A percentile compares a stretch with the other conserved stretches of the same genome.
Evolutionary conservation across 2,797 vertebrate species (phyloP).

Genomic region (Danio jaintianensis): DNA sequence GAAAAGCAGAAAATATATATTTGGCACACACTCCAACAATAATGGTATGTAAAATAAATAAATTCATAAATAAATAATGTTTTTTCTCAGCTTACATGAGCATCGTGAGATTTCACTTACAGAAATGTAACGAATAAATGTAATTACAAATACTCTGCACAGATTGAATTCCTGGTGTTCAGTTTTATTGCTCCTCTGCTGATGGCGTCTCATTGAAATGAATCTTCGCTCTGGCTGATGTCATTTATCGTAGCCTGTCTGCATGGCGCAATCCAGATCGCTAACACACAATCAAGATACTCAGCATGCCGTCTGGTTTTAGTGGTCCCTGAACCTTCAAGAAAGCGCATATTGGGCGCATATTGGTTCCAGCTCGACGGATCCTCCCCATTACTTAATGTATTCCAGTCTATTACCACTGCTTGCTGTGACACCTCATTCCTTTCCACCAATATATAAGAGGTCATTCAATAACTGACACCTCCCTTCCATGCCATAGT

Average conservation of each 20-base stretch:
- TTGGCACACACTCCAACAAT: too few relatives aligned
- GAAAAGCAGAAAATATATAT: too few relatives aligned
- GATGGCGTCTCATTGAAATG: conserved; percentile 44
- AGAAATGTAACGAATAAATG: not conserved
- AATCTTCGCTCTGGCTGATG: conserved; percentile 33
- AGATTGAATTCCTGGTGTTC: conserved; percentile 19
- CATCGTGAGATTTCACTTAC: conserved; percentile 6
- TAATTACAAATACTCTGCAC: not conserved
- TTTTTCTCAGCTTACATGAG: not conserved
- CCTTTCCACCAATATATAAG: conserved; percentile 77
- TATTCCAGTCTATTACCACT: conserved; percentile 83
- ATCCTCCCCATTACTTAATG: conserved; percentile 80
- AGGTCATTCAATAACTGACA: conserved; percentile 83
- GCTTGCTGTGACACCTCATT: conserved; percentile 80
- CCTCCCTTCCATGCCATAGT: conserved; percentile 78
- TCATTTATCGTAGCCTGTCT: conserved; percentile 52
- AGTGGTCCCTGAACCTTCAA: conserved; percentile 70
- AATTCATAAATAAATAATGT: not conserved
- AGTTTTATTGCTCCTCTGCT: conserved; percentile 13
- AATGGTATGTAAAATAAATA: not conserved
- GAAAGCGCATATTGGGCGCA: conserved; percentile 73
- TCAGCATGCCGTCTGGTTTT: conserved; percentile 60
- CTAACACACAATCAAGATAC: conserved; percentile 67
- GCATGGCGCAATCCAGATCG: conserved; percentile 48
- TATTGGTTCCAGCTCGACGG: conserved; percentile 77